Conservation (phyloP, 2,797 vertebrate species). For the Botia almorhae region DNA sequence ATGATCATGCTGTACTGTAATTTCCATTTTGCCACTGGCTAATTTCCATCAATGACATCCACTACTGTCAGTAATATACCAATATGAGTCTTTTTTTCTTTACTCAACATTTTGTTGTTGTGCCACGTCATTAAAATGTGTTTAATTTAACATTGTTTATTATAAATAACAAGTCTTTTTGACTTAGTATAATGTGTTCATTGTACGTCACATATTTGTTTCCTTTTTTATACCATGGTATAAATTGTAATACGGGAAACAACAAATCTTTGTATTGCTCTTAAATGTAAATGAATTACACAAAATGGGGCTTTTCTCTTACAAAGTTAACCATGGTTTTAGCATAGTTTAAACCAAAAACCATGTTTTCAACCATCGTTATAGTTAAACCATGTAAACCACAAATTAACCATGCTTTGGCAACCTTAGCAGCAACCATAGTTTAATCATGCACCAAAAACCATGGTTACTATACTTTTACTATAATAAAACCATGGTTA, state of each 20-base stretch:
- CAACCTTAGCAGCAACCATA: too few relatives aligned
- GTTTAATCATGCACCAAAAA: too few relatives aligned
- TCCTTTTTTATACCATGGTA: slow-evolving; percentile 37
- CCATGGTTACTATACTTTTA: too few relatives aligned
- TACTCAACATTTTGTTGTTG: neutral
- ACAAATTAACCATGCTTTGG: too few relatives aligned
- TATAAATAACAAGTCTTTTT: neutral
- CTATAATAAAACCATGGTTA: too few relatives aligned
- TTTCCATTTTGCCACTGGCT: slow-evolving; percentile 82
- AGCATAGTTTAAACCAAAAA: too few relatives aligned
- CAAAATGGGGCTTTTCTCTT: neutral
- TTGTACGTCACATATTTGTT: slow-evolving; percentile 6
- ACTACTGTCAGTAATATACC: slow-evolving; percentile 70
- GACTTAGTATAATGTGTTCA: neutral
- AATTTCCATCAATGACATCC: slow-evolving; percentile 77
- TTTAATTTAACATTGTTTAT: slow-evolving; percentile 18
- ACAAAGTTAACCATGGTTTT: too few relatives aligned
- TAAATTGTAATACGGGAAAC: slow-evolving; percentile 34
- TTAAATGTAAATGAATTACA: slow-evolving; percentile 9
- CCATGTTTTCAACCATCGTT: too few relatives aligned
- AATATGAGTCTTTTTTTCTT: slow-evolving; percentile 59
- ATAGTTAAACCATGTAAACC: too few relatives aligned
- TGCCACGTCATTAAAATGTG: neutral
- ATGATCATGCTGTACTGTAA: slow-evolving; percentile 76
- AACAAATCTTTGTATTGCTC: slow-evolving; percentile 13